Evolutionary conservation across 2,797 vertebrate genomes (phyloP), one percentile per base, ranked within the genome.

Genomic region (Mormyrops boulengeri): DNA sequence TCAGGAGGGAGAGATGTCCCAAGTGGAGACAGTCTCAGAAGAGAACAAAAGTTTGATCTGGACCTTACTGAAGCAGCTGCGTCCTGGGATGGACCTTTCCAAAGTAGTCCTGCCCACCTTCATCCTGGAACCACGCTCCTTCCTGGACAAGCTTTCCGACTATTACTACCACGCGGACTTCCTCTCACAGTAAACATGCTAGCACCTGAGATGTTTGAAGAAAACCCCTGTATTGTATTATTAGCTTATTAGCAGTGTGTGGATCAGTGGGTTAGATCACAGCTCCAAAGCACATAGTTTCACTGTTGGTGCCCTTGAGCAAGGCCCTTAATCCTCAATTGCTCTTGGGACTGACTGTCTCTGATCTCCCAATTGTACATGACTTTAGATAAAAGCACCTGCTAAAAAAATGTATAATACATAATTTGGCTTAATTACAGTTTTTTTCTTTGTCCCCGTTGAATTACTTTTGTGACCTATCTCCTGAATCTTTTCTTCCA

Each of bases 21-120:
- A 99, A 93, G 97, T 97, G 30, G 98, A 99, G 94, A 97, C 97
- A 0, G 98, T 99, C 38, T 98, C 98, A 0, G 97, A 99, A 47
- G 98, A 99, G 92, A 98, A 98, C 94, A 98, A 97, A 92, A 96
- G 96, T 77, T 94, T 99, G 93, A 97, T 99, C 91, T 99, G 98
- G 98, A 94, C 94, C 9, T 92, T 99, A 91, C 93, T 99, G 93
- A 97, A 97, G 91, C 98, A 99, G 94, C 95, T 99, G 91, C 94
- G 97, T 69, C 98, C 98, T 0, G 98, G 98, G 89, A 99, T 98
- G 98, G 98, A 99, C 94, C 95, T 99, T 91, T 98, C 98, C 0
- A 97, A 97, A 1, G 98, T 99, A 89, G 98, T 96, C 91, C 95
- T 99, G 90, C 98, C 98, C 87, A 99, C 98, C 1, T 98, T 98